These are phyloP conservation scores for Orthosia gracilis DNA, from an alignment of 2,888 invertebrate genomes.

Conservation along the genomic window DNA sequence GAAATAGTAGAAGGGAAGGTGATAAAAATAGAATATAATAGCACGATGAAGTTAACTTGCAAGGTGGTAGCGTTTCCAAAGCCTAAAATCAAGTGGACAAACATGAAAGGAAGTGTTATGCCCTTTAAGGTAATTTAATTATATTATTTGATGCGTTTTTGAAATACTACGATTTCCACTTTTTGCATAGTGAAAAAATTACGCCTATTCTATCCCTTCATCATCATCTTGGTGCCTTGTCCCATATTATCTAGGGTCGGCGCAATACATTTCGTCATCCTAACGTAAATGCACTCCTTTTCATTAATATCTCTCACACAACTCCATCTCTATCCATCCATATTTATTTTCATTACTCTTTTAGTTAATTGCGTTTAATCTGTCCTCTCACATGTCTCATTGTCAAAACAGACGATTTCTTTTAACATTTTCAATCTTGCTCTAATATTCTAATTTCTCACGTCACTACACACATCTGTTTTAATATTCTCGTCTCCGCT, in stretches of 20 bases:
- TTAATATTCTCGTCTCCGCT: background rate
- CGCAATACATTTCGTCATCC: background rate
- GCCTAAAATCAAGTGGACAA: conserved; percentile 55
- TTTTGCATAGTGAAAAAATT: no score
- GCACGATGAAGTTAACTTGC: conserved; percentile 58
- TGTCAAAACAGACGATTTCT: no score
- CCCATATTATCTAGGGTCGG: background rate
- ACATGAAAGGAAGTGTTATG: conserved; percentile 19
- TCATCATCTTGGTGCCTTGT: background rate
- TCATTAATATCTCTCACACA: background rate
- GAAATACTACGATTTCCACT: background rate
- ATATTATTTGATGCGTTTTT: background rate
- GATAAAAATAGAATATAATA: conserved; percentile 50
- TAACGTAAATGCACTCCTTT: no score
- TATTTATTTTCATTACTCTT: background rate
- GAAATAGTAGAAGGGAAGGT: conserved; percentile 59
- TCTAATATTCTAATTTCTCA: no score
- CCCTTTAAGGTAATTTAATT: conserved; percentile 46
- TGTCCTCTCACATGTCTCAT: no score
- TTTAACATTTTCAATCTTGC: no score
- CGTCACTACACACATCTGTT: no score
- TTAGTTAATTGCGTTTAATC: no score
- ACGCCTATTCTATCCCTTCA: background rate
- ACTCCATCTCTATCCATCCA: background rate
- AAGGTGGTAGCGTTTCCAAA: conserved; percentile 61